Percentiles rank a stretch among this genome's conserved stretches.
phyloP scores from a whole-genome alignment of 2,797 vertebrate genomes.

The Pseudomugil tenellus region DNA sequence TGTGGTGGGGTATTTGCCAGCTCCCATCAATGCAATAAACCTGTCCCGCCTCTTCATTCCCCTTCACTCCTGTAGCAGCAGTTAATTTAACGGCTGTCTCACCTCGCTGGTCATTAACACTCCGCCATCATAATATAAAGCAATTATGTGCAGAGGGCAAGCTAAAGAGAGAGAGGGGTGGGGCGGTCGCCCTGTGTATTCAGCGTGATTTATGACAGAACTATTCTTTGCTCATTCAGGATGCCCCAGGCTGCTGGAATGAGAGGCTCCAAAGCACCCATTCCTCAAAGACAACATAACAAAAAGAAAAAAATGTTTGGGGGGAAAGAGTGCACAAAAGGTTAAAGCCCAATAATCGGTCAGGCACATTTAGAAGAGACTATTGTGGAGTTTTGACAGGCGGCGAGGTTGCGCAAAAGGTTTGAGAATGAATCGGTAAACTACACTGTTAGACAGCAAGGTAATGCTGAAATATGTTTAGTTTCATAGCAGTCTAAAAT shows the following conservation, averaged over 20 bases:
- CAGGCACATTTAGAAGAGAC: conserved; percentile 56
- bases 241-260: conserved; percentile 64
- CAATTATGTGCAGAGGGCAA: conserved; percentile 71
- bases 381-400: conserved; percentile 44
- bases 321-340: conserved; percentile 58
- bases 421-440: conserved; percentile 49
- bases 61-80: conserved; percentile 46
- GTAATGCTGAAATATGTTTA: conserved; percentile 20
- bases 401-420: conserved; percentile 14
- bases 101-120: conserved; percentile 79
- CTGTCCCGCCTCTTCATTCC: conserved; percentile 46
- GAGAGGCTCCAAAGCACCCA: conserved; percentile 51
- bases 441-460: conserved; percentile 16
- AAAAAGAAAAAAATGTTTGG: conserved; percentile 52
- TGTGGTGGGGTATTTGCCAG: conserved; percentile 30
- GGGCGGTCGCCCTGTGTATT: conserved; percentile 63
- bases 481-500: conserved; percentile 10
- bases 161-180: conserved; percentile 57
- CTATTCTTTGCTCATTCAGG: conserved; percentile 71
- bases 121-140: conserved; percentile 82
- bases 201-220: conserved; percentile 77
- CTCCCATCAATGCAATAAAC: conserved; percentile 62
- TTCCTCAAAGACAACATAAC: conserved; percentile 43
- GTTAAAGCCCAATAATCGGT: conserved; percentile 41
- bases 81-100: conserved; percentile 60